Base-by-base conservation (phyloP, 2,113 vertebrate genomes). In the Mesocricetus auratus region DNA sequence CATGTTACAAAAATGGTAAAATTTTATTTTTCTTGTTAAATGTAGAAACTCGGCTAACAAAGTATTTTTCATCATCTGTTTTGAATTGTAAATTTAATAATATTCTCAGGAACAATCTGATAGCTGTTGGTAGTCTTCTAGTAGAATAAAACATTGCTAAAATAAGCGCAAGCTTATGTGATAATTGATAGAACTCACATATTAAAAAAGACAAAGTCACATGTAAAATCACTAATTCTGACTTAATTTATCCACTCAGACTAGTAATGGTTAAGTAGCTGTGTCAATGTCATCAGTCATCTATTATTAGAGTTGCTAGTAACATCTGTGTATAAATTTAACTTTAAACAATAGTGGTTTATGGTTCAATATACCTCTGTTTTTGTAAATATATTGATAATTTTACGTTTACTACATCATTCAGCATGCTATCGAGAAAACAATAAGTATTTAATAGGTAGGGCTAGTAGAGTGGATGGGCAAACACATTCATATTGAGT, bases 311-410 rank as follows among this genome's bases (percentile, higher is more conserved):
- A 24, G 8, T 5, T n/a, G 9, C n/a, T 68, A 42, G 19, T 36
- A 13, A 86, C 13, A 73, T 47, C 58, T 33, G 13, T 60, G 81
- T 85, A 78, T 42, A 69, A 82, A 39, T 91, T 91, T 0, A 69
- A 82, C 47, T 91, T 91, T 0, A 36, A 82, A 88, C 36, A 0
- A 77, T 78, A 56, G 11, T 42, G 81, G 15, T 31, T 90, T 95
- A 56, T 73, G 91, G 6, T 33, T 81, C 81, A 5, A 26, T 50
- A 53, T 29, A 33, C 24, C 8, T 81, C 33, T 87, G 53, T 0
- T 24, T 87, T 50, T 90, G 33, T n/a, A 86, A 69, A 77, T 96
- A 93, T 50, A 86, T 87, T 22, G 62, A 82, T 82, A 19, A 68
- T 62, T 8, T 33, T 66, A 33, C 42, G 56, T 82, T 90, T 86